Conservation (phyloP, 2,888 invertebrate genomes). For the Platerodrilus igneus region DNA sequence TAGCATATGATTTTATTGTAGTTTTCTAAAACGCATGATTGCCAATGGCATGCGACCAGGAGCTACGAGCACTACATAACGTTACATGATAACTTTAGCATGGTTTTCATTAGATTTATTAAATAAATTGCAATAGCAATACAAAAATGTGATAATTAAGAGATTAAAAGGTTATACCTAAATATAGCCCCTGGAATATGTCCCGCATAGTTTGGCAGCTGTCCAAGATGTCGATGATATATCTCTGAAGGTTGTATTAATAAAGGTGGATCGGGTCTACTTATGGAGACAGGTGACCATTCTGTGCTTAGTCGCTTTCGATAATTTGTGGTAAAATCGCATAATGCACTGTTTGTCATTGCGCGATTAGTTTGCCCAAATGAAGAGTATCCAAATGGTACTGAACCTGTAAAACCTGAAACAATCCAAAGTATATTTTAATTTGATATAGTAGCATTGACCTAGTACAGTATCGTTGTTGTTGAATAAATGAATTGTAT, state of each 20-base stretch:
- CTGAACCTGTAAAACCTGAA: conserved; percentile 61
- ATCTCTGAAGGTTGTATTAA: conserved; percentile 56
- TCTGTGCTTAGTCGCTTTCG: conserved; percentile 65
- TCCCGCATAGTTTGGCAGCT: conserved; percentile 72
- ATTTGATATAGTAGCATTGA: neutral
- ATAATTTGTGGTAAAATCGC: conserved; percentile 72
- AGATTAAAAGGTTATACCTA: no score
- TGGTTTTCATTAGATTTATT: no score
- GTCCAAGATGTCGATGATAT: conserved; percentile 68
- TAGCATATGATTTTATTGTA: no score
- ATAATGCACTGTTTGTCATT: conserved; percentile 65
- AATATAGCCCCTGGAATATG: conserved; percentile 72
- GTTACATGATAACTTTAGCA: no score
- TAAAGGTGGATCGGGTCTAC: conserved; percentile 50
- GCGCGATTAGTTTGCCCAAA: conserved; percentile 62
- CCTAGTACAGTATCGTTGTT: conserved; percentile 38
- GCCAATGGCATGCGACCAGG: no score
- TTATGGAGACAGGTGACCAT: conserved; percentile 67
- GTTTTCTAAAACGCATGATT: no score
- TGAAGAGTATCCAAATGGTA: conserved; percentile 61
- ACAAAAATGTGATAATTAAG: no score
- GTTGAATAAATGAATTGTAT: conserved; percentile 42
- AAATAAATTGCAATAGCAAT: no score
- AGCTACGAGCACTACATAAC: no score
- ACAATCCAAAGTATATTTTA: conserved; percentile 1